Conservation (phyloP, 1,140 invertebrate species). For the Triops cancriformis region DNA sequence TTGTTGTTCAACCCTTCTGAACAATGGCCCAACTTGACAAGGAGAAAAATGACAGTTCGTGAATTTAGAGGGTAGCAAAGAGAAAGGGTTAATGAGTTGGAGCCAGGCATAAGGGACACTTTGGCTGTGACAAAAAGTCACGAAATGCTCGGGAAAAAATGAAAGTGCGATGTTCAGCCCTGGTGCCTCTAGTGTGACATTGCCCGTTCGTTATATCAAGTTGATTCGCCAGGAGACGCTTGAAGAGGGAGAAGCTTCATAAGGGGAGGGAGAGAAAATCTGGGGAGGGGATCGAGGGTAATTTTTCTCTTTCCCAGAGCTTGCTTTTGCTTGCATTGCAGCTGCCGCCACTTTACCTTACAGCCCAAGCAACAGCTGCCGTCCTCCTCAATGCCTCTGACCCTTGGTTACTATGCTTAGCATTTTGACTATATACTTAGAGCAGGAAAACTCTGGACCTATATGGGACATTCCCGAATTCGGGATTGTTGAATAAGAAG, state of each 20-base stretch:
- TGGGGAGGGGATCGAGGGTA: neutral
- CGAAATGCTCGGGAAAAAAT: neutral
- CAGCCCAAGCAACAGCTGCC: neutral
- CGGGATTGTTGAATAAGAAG: slow-evolving; percentile 1
- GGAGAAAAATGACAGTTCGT: neutral
- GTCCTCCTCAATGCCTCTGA: neutral
- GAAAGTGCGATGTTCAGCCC: neutral
- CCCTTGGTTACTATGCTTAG: neutral
- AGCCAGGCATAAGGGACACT: neutral
- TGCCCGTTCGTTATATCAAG: neutral
- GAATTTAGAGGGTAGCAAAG: neutral
- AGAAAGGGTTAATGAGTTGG: slow-evolving; percentile 3
- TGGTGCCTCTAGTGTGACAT: neutral
- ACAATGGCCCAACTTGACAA: neutral
- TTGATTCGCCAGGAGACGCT: neutral
- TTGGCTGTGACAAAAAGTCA: neutral
- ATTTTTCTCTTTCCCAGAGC: slow-evolving; percentile 10
- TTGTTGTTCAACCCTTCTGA: neutral
- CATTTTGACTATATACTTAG: neutral
- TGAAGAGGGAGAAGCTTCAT: neutral
- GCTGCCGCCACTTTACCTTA: slow-evolving; percentile 5
- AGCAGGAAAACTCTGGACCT: neutral
- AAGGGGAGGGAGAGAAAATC: neutral
- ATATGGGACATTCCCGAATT: slow-evolving; percentile 10
- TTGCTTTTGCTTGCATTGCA: neutral